Base-by-base conservation (phyloP, 92 coral and sea anemone species). In the Porites cylindrica region DNA sequence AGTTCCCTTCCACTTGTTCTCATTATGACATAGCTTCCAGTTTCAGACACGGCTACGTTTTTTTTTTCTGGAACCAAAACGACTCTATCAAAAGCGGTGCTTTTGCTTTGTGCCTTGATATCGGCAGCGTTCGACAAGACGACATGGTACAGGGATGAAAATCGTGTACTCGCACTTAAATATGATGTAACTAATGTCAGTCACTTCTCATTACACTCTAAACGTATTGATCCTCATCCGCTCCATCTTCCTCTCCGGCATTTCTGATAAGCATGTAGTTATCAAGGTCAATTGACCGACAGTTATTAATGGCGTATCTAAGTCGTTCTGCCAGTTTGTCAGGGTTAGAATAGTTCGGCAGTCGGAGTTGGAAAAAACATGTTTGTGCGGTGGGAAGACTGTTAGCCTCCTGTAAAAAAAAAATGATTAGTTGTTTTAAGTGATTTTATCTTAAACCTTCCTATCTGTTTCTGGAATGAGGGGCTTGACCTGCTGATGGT, bases 301-400 rank as follows among this genome's bases (percentile, higher is more conserved):
- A 94, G 93, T 94, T 94, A 72, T 94, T 92, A 66, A 94, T 94
- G 43, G 98, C 98, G 83, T 94, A 94, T 43, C 98, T 86, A 4
- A 94, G 91, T 20, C 95, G 79, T 71, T 94, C 95, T 43, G 98
- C 91, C 90, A 94, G 91, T 26, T 83, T 91, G 65, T 92, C 94
- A 18, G 88, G 91, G 76, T 95, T 90, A 4, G 96, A 90, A 80
- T 94, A 94, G 32, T 90, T 93, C 18, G 98, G 98, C 50, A 94
- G 88, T 64, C 98, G 98, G 12, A 94, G 94, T 82, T 94, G 98
- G 77, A 94, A 94, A 89, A 94, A 94, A 83, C 98, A 94, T 20
- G 98, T 94, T 52, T 94, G 98, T 18, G 98, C 96, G 5, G 98
- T 94, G 17, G 98, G 98, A 4, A 94, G 94, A 76, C 94, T 92